These are phyloP conservation scores for Tenodera sinensis DNA, from an alignment of 2,888 invertebrate species.

Conservation along the genomic window DNA sequence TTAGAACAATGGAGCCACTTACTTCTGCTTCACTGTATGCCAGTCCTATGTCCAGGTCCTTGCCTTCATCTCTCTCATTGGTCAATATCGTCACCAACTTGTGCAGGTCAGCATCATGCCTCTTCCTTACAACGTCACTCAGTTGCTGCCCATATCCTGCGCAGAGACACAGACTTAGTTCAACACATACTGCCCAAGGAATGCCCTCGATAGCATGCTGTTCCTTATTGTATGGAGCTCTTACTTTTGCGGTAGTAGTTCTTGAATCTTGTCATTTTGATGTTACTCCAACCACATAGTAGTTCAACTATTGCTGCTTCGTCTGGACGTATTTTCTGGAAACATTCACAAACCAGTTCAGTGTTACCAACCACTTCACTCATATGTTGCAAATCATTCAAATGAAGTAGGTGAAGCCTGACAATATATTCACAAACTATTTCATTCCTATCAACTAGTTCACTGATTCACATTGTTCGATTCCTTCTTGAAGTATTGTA, in stretches of 20 bases:
- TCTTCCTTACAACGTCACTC: neutral
- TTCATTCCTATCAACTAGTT: too few species aligned
- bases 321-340: slow-evolving; percentile 45
- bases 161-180: neutral
- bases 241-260: slow-evolving; percentile 39
- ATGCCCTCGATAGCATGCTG: neutral
- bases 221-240: slow-evolving; percentile 2
- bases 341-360: neutral
- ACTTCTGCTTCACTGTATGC: neutral
- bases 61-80: neutral
- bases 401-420: too few species aligned
- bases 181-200: too few species aligned
- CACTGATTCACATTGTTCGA: too few species aligned
- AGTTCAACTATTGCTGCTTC: slow-evolving; percentile 46
- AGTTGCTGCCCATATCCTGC: neutral
- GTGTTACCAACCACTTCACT: too few species aligned
- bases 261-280: slow-evolving; percentile 39
- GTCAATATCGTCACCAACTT: neutral
- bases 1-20: neutral
- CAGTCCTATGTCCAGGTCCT: neutral
- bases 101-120: neutral
- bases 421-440: too few species aligned
- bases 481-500: too few species aligned
- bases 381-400: too few species aligned
- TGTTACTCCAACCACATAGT: slow-evolving; percentile 44